phyloP scores from a whole-genome alignment of 2,888 invertebrate genomes.

The Balanococcus diminutus region DNA sequence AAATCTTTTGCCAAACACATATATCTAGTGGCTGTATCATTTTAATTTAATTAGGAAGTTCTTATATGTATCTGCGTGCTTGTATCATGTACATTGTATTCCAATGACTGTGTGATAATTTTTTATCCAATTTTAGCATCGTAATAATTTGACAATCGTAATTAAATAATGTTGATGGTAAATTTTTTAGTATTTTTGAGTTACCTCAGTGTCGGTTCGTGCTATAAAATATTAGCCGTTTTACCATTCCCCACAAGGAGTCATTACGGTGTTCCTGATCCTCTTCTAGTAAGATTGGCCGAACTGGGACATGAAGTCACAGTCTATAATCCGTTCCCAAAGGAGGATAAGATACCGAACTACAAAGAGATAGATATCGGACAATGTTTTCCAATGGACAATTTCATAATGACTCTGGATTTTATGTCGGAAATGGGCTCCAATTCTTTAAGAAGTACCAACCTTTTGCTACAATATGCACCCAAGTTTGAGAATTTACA shows the following conservation, averaged over 20 bases:
- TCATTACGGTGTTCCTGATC: conserved; percentile 54
- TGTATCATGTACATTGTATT: too few relatives aligned
- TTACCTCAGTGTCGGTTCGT: not conserved
- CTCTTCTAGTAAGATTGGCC: conserved; percentile 44
- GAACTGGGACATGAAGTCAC: conserved; percentile 55
- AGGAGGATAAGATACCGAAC: not conserved
- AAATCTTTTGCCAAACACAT: too few relatives aligned
- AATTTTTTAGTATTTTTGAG: not conserved
- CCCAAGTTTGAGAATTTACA: not conserved
- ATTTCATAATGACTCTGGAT: too few relatives aligned
- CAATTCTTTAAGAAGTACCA: too few relatives aligned
- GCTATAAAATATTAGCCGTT: conserved; percentile 51
- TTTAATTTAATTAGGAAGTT: too few relatives aligned
- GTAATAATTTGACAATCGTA: not conserved
- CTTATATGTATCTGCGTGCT: too few relatives aligned
- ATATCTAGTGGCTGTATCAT: too few relatives aligned
- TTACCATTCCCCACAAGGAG: conserved; percentile 53
- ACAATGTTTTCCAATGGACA: not conserved
- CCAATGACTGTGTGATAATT: too few relatives aligned
- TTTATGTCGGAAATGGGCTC: too few relatives aligned
- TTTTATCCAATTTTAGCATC: not conserved
- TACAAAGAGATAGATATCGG: not conserved
- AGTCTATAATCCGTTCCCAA: conserved; percentile 45
- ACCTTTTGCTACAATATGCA: too few relatives aligned
- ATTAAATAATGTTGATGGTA: not conserved